Evolutionary conservation across 2,113 vertebrate genomes (phyloP).

Genomic region (Ammodytes marinus): DNA sequence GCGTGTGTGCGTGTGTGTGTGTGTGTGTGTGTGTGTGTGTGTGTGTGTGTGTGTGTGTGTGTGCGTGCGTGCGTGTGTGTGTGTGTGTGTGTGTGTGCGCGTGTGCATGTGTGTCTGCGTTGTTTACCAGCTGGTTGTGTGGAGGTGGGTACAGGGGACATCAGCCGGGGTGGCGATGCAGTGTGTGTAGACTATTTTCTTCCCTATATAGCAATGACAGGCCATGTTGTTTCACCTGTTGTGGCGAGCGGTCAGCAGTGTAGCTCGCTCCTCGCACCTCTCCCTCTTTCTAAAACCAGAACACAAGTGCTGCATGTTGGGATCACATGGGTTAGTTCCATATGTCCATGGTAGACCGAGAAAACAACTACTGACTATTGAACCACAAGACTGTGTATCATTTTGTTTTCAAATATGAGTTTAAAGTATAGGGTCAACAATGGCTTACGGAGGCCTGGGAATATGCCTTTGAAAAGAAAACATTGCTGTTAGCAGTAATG

Average conservation of each 20-base stretch:
- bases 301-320: conserved; percentile 78
- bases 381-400: conserved; percentile 21
- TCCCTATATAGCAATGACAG: conserved; percentile 88
- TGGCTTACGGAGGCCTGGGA: conserved; percentile 7
- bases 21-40: conserved; percentile 16
- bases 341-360: conserved; percentile 57
- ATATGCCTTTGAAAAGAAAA: conserved; percentile 29
- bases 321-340: conserved; percentile 81
- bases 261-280: conserved; percentile 64
- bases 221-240: conserved; percentile 88
- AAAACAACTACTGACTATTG: conserved; percentile 15
- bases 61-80: conserved; percentile 50
- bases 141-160: not conserved
- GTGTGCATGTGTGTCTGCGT: conserved; percentile 52
- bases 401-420: conserved; percentile 35
- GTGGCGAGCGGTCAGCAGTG: conserved; percentile 66
- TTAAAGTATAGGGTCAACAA: not conserved
- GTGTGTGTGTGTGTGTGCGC: conserved; percentile 55
- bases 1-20: not conserved
- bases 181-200: conserved; percentile 77
- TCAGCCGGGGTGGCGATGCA: conserved; percentile 45
- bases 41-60: conserved; percentile 30
- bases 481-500: conserved; percentile 6
- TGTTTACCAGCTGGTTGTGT: conserved; percentile 79
- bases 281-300: conserved; percentile 80